Percentiles rank a stretch among this genome's conserved stretches.
These are phyloP conservation scores for Gadus macrocephalus DNA, from an alignment of 2,113 vertebrate species.

Conservation along the genomic window DNA sequence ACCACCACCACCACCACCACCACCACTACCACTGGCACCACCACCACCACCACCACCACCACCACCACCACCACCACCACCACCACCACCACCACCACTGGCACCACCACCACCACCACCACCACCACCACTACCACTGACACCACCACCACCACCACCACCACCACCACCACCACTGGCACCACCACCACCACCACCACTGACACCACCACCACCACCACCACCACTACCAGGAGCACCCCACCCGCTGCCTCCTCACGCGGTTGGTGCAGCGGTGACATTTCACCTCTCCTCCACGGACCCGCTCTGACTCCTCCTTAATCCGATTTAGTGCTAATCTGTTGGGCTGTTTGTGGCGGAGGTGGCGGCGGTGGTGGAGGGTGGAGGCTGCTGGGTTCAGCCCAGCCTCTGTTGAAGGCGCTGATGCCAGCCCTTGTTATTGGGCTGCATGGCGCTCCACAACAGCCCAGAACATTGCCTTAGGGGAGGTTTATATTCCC, in stretches of 20 bases:
- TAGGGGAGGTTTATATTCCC: background rate
- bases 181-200: background rate
- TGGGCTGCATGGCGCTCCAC: background rate
- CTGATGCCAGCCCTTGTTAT: background rate
- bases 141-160: background rate
- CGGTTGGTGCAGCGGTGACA: constrained; percentile 33
- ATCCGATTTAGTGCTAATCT: constrained; percentile 67
- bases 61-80: background rate
- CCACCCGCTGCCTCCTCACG: constrained; percentile 32
- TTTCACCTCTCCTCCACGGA: constrained; percentile 53
- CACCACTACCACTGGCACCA: background rate
- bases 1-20: background rate
- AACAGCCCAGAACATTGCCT: background rate
- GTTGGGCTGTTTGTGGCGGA: constrained; percentile 19
- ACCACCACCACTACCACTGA: background rate
- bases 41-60: background rate
- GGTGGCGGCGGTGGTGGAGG: constrained; percentile 10
- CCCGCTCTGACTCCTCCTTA: constrained; percentile 43
- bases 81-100: background rate
- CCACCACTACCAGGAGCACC: background rate
- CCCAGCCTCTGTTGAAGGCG: constrained; percentile 14
- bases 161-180: background rate
- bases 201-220: background rate
- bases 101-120: background rate
- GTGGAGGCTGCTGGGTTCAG: constrained; percentile 24